Percentiles rank a stretch among this genome's conserved stretches.
These are phyloP conservation scores for Ispidina picta DNA, from an alignment of 2,797 vertebrate genomes.

Conservation along the genomic window DNA sequence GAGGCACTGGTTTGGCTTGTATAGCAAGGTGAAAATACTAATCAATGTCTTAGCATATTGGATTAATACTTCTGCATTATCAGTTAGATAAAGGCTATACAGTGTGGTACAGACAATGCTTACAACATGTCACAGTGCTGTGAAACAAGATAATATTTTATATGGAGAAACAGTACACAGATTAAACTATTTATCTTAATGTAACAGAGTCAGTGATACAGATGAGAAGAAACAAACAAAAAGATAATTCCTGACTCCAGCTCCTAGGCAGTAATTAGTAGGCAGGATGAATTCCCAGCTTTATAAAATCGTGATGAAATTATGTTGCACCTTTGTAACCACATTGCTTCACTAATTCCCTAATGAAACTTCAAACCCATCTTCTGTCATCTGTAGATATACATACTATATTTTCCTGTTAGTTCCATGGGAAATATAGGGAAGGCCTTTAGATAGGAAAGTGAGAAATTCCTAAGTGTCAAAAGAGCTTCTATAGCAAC, in stretches of 20 bases:
- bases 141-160: constrained; percentile 18
- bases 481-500: not conserved
- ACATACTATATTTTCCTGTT: not conserved
- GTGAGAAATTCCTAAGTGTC: not conserved
- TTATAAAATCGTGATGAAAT: not conserved
- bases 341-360: not conserved
- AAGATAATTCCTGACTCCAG: not conserved
- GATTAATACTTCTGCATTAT: not conserved
- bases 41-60: not conserved
- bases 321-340: not conserved
- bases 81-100: not conserved
- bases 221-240: constrained; percentile 21
- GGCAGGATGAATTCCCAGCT: not conserved
- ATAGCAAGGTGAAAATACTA: not conserved
- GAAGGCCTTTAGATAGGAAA: not conserved
- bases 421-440: not conserved
- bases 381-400: not conserved
- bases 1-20: not conserved
- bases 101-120: not conserved
- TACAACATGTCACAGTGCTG: not conserved
- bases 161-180: not conserved
- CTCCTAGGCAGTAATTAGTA: not conserved
- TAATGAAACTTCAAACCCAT: not conserved
- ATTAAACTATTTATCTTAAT: constrained; percentile 39
- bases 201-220: not conserved